A percentile compares a stretch with the other conserved stretches of the same genome.
Conservation (phyloP, 2,888 invertebrate species). For the Drosophila neutralis region DNA sequence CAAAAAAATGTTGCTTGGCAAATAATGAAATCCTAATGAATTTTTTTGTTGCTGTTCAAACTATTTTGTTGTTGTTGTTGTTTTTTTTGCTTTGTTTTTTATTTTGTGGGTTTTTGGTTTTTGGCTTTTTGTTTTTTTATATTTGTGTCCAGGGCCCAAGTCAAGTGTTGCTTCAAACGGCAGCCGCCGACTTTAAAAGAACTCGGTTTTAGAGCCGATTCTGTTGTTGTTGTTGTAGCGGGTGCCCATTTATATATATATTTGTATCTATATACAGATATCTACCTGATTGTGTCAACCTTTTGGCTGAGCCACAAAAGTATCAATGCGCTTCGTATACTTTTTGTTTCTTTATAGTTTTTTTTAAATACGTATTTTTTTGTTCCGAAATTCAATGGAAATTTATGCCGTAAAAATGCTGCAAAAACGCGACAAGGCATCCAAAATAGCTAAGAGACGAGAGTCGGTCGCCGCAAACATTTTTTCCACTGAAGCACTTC, state of each 20-base stretch:
- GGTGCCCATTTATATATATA: constrained; percentile 28
- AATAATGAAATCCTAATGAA: constrained; percentile 75
- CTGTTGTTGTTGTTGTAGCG: constrained; percentile 21
- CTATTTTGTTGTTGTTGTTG: constrained; percentile 4
- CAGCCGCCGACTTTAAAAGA: constrained; percentile 56
- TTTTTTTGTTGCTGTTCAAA: constrained; percentile 39
- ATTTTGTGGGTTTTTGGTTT: background rate
- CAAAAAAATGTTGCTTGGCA: constrained; percentile 32
- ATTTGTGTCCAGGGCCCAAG: constrained; percentile 47
- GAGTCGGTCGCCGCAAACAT: constrained; percentile 26
- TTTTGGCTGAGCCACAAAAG: constrained; percentile 56
- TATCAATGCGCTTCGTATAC: constrained; percentile 46
- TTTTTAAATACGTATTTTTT: constrained; percentile 19
- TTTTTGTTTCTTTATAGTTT: constrained; percentile 1
- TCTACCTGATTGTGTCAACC: constrained; percentile 80
- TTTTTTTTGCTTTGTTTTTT: constrained; percentile 18
- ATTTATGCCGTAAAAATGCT: constrained; percentile 76
- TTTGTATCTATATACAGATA: constrained; percentile 32
- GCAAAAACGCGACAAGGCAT: constrained; percentile 50
- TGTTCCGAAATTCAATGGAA: constrained; percentile 78
- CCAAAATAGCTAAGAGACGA: constrained; percentile 47
- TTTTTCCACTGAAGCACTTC: constrained; percentile 62
- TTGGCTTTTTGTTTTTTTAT: background rate
- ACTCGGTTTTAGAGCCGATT: constrained; percentile 27
- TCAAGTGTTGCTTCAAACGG: constrained; percentile 77